phyloP scores from a whole-genome alignment of 2,888 invertebrate species.

The Sinopyrophorus schimmeli region DNA sequence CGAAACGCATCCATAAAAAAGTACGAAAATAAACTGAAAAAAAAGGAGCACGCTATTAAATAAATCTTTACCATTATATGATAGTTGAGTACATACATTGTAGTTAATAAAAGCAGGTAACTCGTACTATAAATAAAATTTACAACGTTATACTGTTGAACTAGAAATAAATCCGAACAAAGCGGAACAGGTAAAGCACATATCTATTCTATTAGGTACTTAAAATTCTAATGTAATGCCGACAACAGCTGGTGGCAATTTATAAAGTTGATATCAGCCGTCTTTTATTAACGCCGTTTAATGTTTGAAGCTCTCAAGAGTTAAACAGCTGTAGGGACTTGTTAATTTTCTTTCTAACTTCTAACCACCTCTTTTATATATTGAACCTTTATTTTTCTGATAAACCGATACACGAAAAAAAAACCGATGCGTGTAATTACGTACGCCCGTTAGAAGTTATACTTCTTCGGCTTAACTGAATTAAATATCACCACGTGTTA shows the following conservation, averaged over 20 bases:
- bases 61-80: too few relatives aligned
- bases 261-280: constrained; percentile 20
- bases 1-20: neutral
- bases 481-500: too few relatives aligned
- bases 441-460: too few relatives aligned
- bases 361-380: constrained; percentile 7
- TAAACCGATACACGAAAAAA: too few relatives aligned
- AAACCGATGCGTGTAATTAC: too few relatives aligned
- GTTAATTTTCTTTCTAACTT: too few relatives aligned
- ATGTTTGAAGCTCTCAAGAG: constrained; percentile 1
- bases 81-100: constrained; percentile 1
- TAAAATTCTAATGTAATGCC: constrained; percentile 29
- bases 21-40: neutral
- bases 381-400: constrained; percentile 7
- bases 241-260: constrained; percentile 27
- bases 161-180: constrained; percentile 28
- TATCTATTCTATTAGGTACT: constrained; percentile 23
- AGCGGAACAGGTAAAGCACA: constrained; percentile 27
- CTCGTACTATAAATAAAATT: constrained; percentile 19
- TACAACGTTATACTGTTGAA: constrained; percentile 22
- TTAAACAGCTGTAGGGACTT: constrained; percentile 21
- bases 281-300: constrained; percentile 18
- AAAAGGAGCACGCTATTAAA: neutral
- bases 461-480: too few relatives aligned
- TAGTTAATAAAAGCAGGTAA: constrained; percentile 19